phyloP scores from a whole-genome alignment of 2,888 invertebrate species.

The Pollenia angustigena region DNA sequence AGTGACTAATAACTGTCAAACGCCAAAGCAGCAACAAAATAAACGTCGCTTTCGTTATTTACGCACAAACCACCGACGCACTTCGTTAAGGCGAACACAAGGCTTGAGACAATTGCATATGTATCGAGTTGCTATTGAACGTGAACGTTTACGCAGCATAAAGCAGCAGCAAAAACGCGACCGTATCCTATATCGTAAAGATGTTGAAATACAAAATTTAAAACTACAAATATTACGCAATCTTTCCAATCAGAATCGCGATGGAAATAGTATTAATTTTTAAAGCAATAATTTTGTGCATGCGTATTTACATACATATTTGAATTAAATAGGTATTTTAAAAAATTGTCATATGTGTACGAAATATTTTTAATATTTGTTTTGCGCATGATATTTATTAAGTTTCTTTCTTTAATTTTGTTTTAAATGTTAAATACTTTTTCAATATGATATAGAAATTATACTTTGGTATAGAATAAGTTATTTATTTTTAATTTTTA shows the following conservation, averaged over 20 bases:
- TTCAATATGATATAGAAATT: no score
- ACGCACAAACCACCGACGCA: conserved; percentile 6
- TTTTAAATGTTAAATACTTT: no score
- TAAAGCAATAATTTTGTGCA: background rate
- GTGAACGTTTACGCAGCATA: conserved; percentile 69
- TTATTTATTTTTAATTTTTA: no score
- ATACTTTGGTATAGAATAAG: no score
- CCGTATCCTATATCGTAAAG: conserved; percentile 71
- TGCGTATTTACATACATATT: background rate
- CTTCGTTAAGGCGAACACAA: conserved; percentile 46
- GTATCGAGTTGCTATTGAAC: conserved; percentile 72
- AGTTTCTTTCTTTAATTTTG: no score
- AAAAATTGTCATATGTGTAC: no score
- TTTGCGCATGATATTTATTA: no score
- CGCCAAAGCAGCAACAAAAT: background rate
- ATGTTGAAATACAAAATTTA: conserved; percentile 74
- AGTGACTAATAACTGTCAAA: background rate
- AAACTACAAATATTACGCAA: conserved; percentile 74
- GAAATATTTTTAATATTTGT: no score
- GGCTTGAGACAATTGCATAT: conserved; percentile 68
- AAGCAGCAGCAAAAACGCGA: conserved; percentile 73
- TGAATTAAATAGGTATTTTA: no score
- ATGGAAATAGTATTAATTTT: conserved; percentile 57
- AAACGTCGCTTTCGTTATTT: background rate
- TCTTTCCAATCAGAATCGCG: conserved; percentile 68